Evolutionary conservation across 2,888 invertebrate species (phyloP).

Genomic region (Rhingia rostrata): DNA sequence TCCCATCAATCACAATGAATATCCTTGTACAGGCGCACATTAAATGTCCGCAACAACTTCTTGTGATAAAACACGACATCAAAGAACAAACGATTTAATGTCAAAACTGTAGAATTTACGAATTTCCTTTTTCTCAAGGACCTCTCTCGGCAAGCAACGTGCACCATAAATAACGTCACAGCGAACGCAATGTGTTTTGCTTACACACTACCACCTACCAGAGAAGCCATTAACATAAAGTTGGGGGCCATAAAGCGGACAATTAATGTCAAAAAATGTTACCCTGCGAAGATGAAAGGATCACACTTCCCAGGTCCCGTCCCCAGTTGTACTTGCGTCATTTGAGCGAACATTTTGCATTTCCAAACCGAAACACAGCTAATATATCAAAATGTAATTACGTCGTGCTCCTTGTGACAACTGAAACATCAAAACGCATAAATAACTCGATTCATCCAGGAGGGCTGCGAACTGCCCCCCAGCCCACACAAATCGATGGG

Average conservation of each 20-base stretch:
- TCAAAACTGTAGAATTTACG: too few species aligned
- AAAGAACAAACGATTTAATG: too few species aligned
- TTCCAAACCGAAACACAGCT: conserved; percentile 33
- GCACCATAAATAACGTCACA: conserved; percentile 6
- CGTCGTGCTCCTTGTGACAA: background rate
- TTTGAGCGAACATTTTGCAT: conserved; percentile 39
- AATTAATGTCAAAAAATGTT: conserved; percentile 61
- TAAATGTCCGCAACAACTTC: too few species aligned
- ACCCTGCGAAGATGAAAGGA: conserved; percentile 1
- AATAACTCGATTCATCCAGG: conserved; percentile 4
- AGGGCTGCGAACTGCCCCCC: background rate
- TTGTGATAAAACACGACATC: background rate
- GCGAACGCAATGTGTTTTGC: conserved; percentile 33
- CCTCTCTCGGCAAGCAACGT: too few species aligned
- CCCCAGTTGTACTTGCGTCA: conserved; percentile 11
- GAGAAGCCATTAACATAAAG: background rate
- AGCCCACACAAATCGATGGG: conserved; percentile 10
- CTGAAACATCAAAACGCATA: conserved; percentile 1
- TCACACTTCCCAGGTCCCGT: background rate
- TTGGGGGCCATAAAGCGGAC: conserved; percentile 56
- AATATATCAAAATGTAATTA: conserved; percentile 66
- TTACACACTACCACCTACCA: conserved; percentile 3
- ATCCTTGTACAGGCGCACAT: too few species aligned
- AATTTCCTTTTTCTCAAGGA: too few species aligned
- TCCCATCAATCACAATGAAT: too few species aligned